Conservation (phyloP, 2,113 vertebrate species). For the Sturnira hondurensis region DNA sequence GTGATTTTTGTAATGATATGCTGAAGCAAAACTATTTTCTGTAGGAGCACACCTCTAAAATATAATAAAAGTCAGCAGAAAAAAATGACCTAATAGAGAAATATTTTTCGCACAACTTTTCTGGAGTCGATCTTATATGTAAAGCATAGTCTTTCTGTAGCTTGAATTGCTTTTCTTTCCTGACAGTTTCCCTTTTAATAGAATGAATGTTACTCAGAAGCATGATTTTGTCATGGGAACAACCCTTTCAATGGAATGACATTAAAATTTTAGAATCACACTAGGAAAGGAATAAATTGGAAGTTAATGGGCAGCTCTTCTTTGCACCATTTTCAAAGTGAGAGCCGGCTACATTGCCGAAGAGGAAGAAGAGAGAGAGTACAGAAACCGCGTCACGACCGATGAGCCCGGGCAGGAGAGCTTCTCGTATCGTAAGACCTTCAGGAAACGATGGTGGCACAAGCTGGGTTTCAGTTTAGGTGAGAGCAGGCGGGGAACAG, state of each 20-base stretch:
- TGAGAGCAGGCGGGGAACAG: not conserved
- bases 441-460: not conserved
- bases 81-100: slow-evolving; percentile 28
- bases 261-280: slow-evolving; percentile 75
- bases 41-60: not conserved
- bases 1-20: not conserved
- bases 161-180: slow-evolving; percentile 42
- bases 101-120: slow-evolving; percentile 34
- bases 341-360: not conserved
- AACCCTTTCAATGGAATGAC: slow-evolving; percentile 67
- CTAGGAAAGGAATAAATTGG: slow-evolving; percentile 72
- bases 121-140: not conserved
- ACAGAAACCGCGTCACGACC: not conserved
- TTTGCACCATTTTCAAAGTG: slow-evolving; percentile 52
- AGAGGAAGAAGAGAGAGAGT: not conserved
- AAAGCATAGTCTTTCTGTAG: not conserved
- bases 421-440: slow-evolving; percentile 27
- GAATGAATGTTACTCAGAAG: slow-evolving; percentile 69
- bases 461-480: not conserved
- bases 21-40: slow-evolving; percentile 21
- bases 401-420: not conserved
- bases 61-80: not conserved
- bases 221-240: slow-evolving; percentile 72
- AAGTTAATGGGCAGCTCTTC: slow-evolving; percentile 68
- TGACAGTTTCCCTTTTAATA: slow-evolving; percentile 56